Base-by-base conservation (phyloP, 1,140 invertebrate species). In the Drosophila neocordata region DNA sequence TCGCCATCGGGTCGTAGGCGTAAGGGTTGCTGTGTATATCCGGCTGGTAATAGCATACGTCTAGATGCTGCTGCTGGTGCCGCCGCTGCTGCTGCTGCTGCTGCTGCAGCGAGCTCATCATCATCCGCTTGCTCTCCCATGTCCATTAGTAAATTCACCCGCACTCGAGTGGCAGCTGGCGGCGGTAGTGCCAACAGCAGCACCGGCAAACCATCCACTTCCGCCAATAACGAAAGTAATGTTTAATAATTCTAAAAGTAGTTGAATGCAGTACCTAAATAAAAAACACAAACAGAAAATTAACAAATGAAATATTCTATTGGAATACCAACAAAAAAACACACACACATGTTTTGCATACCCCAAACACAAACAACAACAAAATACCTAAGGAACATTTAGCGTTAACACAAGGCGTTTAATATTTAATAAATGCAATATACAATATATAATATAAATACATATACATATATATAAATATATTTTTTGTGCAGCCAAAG, bases 121-220 rank as follows among this genome's bases (percentile, higher is more conserved):
- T 24, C 48, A 55, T 31, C 24, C 22, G 68, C 18, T 56, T 63
- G 41, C 51, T 79, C 84, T 22, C 76, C 84, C 65, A 69, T 79
- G 79, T 77, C 83, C 76, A 83, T 83, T 88, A 88, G 79, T 31
- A 88, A 88, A 89, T 89, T 79, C 59, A 69, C 69, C 48, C 79
- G 84, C n/a, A 60, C 76, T 15, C 80, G 84, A 12, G 76, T 83
- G 60, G 69, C 83, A 8, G 67, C 72, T 35, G 59, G 65, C 22
- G n/a, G 60, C 22, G 53, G 60, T 31, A 35, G 31, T 15, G 51
- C 20, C 55, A 35, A 71, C 41, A 48, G 41, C 41, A 0, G 41
- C 55, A 57, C 55, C 22, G 61, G 57, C 27, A 53, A 73, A 73
- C 9, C 52, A 65, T 48, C 35, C 56, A 18, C 41, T 15, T 44